phyloP scores from a whole-genome alignment of 2,888 invertebrate species.

The Phalera bucephala region DNA sequence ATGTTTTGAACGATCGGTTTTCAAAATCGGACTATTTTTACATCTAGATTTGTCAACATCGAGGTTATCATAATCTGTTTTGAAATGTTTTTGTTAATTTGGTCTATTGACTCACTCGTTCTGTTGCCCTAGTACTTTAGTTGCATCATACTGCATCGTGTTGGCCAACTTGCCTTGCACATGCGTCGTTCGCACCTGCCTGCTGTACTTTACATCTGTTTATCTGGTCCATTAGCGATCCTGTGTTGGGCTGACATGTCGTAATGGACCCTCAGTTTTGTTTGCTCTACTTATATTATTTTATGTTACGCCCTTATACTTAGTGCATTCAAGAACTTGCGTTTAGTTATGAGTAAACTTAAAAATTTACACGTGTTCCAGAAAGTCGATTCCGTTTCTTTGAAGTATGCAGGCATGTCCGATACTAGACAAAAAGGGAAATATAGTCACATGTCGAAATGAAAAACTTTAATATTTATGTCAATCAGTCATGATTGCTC shows the following conservation, averaged over 20 bases:
- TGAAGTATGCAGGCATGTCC: no score
- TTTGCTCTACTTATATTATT: constrained; percentile 20
- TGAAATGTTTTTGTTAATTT: constrained; percentile 14
- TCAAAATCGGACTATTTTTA: constrained; percentile 18
- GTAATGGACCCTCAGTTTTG: constrained; percentile 22
- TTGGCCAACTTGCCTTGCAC: constrained; percentile 17
- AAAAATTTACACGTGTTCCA: no score
- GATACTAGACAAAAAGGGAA: constrained; percentile 19
- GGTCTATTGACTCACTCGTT: constrained; percentile 20
- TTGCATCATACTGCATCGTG: constrained; percentile 24
- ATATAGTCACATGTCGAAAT: constrained; percentile 18
- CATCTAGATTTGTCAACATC: no score
- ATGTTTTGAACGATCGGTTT: constrained; percentile 12
- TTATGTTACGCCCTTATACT: constrained; percentile 7
- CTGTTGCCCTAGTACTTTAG: constrained; percentile 20
- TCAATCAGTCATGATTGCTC: constrained; percentile 25
- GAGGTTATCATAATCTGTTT: neutral
- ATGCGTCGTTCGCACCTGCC: constrained; percentile 25
- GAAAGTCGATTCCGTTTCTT: no score
- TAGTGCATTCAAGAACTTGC: no score
- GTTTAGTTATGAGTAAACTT: no score
- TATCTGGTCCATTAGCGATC: constrained; percentile 32
- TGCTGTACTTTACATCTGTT: constrained; percentile 22
- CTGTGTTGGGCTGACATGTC: constrained; percentile 16
- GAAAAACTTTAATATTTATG: constrained; percentile 21